phyloP scores from a whole-genome alignment of 1,140 invertebrate species.

The Drosophila cardini region DNA sequence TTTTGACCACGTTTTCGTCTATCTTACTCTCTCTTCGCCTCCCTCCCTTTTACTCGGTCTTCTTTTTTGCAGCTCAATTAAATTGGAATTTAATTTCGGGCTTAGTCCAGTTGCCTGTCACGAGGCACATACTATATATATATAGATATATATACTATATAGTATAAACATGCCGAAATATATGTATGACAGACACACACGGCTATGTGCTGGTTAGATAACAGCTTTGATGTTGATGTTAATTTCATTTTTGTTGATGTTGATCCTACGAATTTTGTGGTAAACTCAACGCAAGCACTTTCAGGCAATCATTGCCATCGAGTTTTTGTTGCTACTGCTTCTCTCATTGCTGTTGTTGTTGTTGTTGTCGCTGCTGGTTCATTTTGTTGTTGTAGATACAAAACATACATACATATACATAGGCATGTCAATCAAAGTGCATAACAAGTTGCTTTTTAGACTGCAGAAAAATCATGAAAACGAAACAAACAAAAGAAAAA shows the following conservation, averaged over 20 bases:
- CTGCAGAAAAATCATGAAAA: constrained; percentile 28
- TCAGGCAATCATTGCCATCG: constrained; percentile 21
- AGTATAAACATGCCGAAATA: constrained; percentile 2
- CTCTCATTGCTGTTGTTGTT: constrained; percentile 14
- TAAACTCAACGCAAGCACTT: constrained; percentile 37
- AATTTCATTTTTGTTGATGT: constrained; percentile 81
- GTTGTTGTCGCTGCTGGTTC: constrained; percentile 18
- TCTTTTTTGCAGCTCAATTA: constrained; percentile 80
- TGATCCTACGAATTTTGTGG: constrained; percentile 73
- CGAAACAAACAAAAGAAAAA: constrained; percentile 34
- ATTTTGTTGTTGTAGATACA: constrained; percentile 56
- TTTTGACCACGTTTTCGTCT: constrained; percentile 33
- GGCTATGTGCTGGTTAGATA: constrained; percentile 38
- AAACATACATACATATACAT: constrained; percentile 20
- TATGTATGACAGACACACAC: background rate
- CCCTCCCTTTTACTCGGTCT: too few relatives aligned
- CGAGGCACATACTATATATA: constrained; percentile 29
- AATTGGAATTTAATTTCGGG: constrained; percentile 82
- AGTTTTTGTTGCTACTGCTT: constrained; percentile 25
- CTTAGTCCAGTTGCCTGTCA: constrained; percentile 54
- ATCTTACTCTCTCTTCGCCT: constrained; percentile 57
- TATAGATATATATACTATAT: constrained; percentile 1
- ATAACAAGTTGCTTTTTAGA: constrained; percentile 63
- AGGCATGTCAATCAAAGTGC: constrained; percentile 76
- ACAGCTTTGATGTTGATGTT: constrained; percentile 78